These are phyloP conservation scores for Petrocephalus microphthalmus DNA, from an alignment of 2,113 vertebrate species.

Conservation along the genomic window DNA sequence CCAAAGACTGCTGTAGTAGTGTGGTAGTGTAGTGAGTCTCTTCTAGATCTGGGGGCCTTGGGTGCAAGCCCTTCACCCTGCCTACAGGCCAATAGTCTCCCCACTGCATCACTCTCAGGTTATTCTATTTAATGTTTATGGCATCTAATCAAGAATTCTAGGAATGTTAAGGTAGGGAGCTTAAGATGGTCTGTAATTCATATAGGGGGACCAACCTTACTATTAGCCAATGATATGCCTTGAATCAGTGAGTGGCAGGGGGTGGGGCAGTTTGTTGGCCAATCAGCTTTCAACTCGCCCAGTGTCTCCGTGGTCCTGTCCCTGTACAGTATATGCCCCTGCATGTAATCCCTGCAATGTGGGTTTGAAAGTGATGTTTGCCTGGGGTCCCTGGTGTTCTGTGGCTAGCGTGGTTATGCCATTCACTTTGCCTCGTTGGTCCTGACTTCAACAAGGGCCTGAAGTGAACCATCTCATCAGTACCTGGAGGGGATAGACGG, in stretches of 20 bases:
- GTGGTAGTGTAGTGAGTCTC: too few relatives aligned
- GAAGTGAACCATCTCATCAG: neutral
- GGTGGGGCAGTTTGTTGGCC: neutral
- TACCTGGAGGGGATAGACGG: neutral
- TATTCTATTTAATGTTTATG: neutral
- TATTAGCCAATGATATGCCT: neutral
- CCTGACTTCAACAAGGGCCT: neutral
- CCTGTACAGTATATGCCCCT: neutral
- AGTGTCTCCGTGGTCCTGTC: neutral
- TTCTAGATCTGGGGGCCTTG: neutral
- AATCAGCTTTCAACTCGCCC: neutral
- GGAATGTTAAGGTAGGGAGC: neutral
- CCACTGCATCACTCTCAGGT: neutral
- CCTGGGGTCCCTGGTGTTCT: neutral
- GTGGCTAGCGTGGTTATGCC: neutral
- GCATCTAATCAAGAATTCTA: neutral
- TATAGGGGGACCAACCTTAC: neutral
- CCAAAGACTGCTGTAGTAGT: too few relatives aligned
- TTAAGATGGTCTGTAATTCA: neutral
- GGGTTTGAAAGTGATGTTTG: neutral
- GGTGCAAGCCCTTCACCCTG: neutral
- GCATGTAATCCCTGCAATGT: neutral
- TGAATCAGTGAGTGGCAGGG: neutral
- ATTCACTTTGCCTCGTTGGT: neutral
- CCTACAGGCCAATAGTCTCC: neutral